Evolutionary conservation across 2,888 invertebrate genomes (phyloP), one percentile per base, ranked within the genome.

Genomic region (Syrista parreyssii): DNA sequence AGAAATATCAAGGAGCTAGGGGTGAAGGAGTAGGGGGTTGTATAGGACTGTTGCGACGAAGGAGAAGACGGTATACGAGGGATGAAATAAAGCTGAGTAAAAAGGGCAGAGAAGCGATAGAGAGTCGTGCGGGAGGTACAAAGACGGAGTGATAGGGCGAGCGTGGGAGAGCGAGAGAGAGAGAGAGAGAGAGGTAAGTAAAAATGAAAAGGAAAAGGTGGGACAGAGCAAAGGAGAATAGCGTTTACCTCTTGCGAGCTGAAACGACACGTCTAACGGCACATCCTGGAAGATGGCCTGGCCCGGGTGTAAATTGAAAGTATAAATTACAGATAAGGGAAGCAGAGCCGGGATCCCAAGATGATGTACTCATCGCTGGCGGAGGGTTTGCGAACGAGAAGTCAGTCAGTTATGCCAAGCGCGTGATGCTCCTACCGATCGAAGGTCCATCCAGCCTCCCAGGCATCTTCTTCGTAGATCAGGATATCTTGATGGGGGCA

Each of bases 241-340:
- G 23, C 40, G 23, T 55, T 55, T 55, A 23, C 40, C 40, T 55
- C 40, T 9, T 55, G 40, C 40, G 40, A 23, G 9, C 40, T 9
- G 40, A 55, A 23, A 23, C 23, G 40, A 55, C 23, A 55, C 40
- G 40, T 6, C 40, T 23, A 23, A 55, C 40, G 40, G 40, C 9
- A 23, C 23, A 55, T 31, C 71, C 71, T 31, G 71, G 71, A 71
- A 15, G 30, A 9, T 71, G 6, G 12, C 75, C 76, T 68, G 75
- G 75, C 75, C 23, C 23, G 15, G 75, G 78, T 81, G 84, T 89
- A 89, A 89, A 89, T 89, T 89, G 88, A 89, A 89, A 88, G 88
- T 89, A 89, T 89, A 89, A 89, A 89, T 89, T 89, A 89, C 86
- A 86, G 86, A 89, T 89, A 89, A 89, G 87, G 84, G 85, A 88